Conservation (phyloP, 2,888 invertebrate species). For the Saturnia japonica region DNA sequence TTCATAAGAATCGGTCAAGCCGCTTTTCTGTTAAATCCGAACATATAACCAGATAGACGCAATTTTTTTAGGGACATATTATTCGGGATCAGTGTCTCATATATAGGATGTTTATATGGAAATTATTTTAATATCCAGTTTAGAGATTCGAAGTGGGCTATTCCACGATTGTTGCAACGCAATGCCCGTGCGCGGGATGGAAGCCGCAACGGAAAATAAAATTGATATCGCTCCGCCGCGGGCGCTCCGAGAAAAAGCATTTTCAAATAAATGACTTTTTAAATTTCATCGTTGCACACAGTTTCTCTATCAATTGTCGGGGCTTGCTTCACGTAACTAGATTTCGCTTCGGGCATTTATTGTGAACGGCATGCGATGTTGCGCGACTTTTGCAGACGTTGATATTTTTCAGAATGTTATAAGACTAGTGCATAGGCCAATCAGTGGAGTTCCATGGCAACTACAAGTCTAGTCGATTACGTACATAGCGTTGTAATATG, state of each 20-base stretch:
- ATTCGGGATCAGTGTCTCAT: too few species aligned
- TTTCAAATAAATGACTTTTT: slow-evolving; percentile 82
- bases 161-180: slow-evolving; percentile 46
- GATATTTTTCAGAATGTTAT: slow-evolving; percentile 15
- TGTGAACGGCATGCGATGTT: slow-evolving; percentile 73
- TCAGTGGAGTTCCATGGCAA: slow-evolving; percentile 40
- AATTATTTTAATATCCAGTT: slow-evolving; percentile 23
- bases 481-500: not conserved
- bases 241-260: slow-evolving; percentile 80
- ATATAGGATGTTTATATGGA: slow-evolving; percentile 12
- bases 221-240: slow-evolving; percentile 78
- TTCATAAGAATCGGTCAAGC: too few species aligned
- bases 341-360: slow-evolving; percentile 78
- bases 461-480: not conserved
- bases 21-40: too few species aligned
- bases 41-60: too few species aligned
- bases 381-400: slow-evolving; percentile 63
- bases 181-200: slow-evolving; percentile 53
- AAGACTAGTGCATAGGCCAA: slow-evolving; percentile 35
- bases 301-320: slow-evolving; percentile 82
- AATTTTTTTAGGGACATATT: too few species aligned
- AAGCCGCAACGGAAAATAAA: slow-evolving; percentile 78
- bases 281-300: slow-evolving; percentile 82
- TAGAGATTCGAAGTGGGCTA: slow-evolving; percentile 37
- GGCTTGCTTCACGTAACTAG: slow-evolving; percentile 76